Percentiles rank a stretch among this genome's conserved stretches.
phyloP scores from a whole-genome alignment of 2,888 invertebrate genomes.

The Drosophila antonietae region DNA sequence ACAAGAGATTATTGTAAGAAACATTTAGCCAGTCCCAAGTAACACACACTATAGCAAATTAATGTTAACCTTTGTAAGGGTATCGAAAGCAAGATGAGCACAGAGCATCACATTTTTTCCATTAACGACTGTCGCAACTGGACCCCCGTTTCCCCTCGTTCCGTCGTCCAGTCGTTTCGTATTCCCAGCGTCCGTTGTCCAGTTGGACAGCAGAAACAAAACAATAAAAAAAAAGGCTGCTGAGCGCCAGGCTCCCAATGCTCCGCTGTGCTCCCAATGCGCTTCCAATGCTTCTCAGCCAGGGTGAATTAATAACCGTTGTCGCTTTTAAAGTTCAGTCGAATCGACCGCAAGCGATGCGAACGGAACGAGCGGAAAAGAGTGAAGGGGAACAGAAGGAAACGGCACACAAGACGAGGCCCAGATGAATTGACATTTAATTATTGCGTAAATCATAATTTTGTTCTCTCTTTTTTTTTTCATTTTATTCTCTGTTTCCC shows the following conservation, averaged over 20 bases:
- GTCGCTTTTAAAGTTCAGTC: conserved; percentile 59
- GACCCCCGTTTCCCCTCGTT: conserved; percentile 2
- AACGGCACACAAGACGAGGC: conserved; percentile 30
- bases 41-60: not conserved
- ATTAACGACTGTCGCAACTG: conserved; percentile 60
- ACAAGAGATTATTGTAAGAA: not conserved
- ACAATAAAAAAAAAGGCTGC: conserved; percentile 27
- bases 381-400: not conserved
- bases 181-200: conserved; percentile 5
- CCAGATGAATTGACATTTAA: conserved; percentile 75
- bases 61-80: conserved; percentile 7
- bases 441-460: conserved; percentile 73
- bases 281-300: conserved; percentile 13
- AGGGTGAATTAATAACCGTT: conserved; percentile 69
- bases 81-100: conserved; percentile 31
- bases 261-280: conserved; percentile 3
- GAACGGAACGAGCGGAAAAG: conserved; percentile 9
- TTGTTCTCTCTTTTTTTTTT: conserved; percentile 31
- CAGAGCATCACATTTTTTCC: conserved; percentile 61
- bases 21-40: not conserved
- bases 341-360: conserved; percentile 36
- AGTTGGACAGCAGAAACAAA: conserved; percentile 35
- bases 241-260: conserved; percentile 46
- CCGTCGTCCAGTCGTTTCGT: not conserved
- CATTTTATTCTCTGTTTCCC: conserved; percentile 18